Evolutionary conservation across 2,888 invertebrate genomes (phyloP).

Genomic region (Aphidius colemani): DNA sequence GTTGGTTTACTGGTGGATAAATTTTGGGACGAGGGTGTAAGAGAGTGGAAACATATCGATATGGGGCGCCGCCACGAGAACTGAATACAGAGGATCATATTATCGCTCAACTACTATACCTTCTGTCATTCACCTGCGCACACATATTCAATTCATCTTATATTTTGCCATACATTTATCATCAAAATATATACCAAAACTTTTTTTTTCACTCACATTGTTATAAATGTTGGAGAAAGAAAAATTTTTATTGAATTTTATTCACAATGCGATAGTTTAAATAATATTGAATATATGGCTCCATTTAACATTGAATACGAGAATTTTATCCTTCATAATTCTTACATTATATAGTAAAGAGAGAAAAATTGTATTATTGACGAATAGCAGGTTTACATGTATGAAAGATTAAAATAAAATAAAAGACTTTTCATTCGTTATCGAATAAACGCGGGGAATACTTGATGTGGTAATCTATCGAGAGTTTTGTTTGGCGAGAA

Average conservation of each 20-base stretch:
- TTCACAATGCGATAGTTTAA: no score
- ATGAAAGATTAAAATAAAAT: no score
- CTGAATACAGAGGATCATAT: slow-evolving; percentile 60
- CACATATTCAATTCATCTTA: slow-evolving; percentile 28
- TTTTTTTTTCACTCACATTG: not conserved
- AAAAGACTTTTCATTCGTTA: no score
- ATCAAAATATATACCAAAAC: not conserved
- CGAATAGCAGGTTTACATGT: no score
- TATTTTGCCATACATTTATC: slow-evolving; percentile 23
- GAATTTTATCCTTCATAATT: no score
- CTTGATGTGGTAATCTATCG: no score
- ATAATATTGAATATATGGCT: no score
- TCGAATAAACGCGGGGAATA: no score
- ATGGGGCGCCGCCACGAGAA: slow-evolving; percentile 56
- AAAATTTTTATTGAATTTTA: not conserved
- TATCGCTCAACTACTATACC: slow-evolving; percentile 50
- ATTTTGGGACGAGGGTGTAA: slow-evolving; percentile 25
- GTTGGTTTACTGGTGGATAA: not conserved
- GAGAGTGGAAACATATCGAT: slow-evolving; percentile 52
- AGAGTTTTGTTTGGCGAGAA: slow-evolving; percentile 20
- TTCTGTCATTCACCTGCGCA: slow-evolving; percentile 35
- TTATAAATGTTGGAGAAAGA: not conserved
- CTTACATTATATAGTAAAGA: no score
- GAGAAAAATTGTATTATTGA: no score
- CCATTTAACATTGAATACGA: no score